phyloP scores from a whole-genome alignment of 2,797 vertebrate genomes.

The Macropodus opercularis region DNA sequence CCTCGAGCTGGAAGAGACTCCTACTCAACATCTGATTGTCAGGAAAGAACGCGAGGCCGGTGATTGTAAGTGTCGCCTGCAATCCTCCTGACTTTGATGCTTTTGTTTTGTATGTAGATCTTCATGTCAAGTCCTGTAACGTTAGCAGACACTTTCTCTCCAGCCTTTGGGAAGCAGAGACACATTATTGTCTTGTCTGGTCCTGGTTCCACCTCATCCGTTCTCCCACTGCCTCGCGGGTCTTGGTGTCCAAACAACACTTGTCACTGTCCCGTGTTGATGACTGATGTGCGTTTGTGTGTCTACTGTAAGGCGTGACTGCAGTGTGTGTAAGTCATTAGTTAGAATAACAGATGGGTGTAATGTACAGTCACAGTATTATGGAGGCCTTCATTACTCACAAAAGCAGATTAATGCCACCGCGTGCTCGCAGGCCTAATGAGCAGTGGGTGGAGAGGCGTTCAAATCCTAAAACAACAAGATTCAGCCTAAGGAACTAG shows the following conservation, averaged over 20 bases:
- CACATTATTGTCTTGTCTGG: slow-evolving; percentile 42
- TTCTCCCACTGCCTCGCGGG: slow-evolving; percentile 47
- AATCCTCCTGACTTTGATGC: slow-evolving; percentile 27
- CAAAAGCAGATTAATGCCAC: slow-evolving; percentile 58
- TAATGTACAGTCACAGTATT: slow-evolving; percentile 49
- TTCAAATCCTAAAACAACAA: slow-evolving; percentile 52
- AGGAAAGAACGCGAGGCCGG: slow-evolving; percentile 15
- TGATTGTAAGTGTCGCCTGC: slow-evolving; percentile 25
- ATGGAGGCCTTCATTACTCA: slow-evolving; percentile 59
- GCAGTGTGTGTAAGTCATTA: slow-evolving; percentile 48
- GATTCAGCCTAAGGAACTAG: slow-evolving; percentile 43
- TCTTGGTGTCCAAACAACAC: slow-evolving; percentile 59
- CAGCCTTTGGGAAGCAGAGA: slow-evolving; percentile 40
- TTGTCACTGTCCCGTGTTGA: slow-evolving; percentile 43
- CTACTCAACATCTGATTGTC: slow-evolving; percentile 49
- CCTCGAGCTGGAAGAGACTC: slow-evolving; percentile 43
- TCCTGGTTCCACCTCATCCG: slow-evolving; percentile 53
- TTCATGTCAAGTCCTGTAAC: slow-evolving; percentile 37
- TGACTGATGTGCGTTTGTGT: slow-evolving; percentile 38
- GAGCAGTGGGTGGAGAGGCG: slow-evolving; percentile 60
- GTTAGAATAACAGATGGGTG: slow-evolving; percentile 62
- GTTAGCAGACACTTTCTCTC: slow-evolving; percentile 35
- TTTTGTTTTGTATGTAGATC: slow-evolving; percentile 14
- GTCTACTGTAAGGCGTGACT: slow-evolving; percentile 34
- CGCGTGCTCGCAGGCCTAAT: slow-evolving; percentile 49